Conservation (phyloP, 2,888 invertebrate genomes). For the Drosophila rubida region DNA sequence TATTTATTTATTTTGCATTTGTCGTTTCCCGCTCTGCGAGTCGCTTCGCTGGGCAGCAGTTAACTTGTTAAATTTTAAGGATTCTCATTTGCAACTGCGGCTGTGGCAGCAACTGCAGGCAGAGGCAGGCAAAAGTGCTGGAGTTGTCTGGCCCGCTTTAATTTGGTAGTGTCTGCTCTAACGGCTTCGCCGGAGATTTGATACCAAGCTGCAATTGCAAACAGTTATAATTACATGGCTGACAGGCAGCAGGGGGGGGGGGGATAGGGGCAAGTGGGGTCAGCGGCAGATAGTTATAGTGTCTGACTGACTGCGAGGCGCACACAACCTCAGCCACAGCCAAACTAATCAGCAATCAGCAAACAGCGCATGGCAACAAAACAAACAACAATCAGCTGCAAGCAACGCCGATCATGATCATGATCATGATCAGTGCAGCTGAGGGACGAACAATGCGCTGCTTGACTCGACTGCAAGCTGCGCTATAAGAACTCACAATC, state of each 20-base stretch:
- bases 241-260: neutral
- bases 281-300: constrained; percentile 17
- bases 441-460: neutral
- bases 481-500: too few relatives aligned
- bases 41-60: constrained; percentile 20
- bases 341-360: constrained; percentile 72
- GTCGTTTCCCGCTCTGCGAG: constrained; percentile 7
- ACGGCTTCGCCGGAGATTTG: constrained; percentile 48
- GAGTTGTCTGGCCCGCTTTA: constrained; percentile 34
- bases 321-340: constrained; percentile 60
- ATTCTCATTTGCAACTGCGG: constrained; percentile 34
- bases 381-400: constrained; percentile 39
- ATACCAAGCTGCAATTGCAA: constrained; percentile 51
- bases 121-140: constrained; percentile 12
- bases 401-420: constrained; percentile 4
- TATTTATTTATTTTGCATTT: constrained; percentile 63
- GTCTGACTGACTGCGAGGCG: constrained; percentile 28
- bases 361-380: constrained; percentile 19
- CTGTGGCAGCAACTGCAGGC: constrained; percentile 5
- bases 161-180: constrained; percentile 45
- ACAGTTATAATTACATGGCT: constrained; percentile 60
- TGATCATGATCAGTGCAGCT: constrained; percentile 12
- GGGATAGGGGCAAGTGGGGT: constrained; percentile 9
- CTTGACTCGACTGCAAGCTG: too few relatives aligned
- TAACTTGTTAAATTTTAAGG: constrained; percentile 47